Evolutionary conservation across 2,113 vertebrate genomes (phyloP).

Genomic region (Syrrhaptes paradoxus): DNA sequence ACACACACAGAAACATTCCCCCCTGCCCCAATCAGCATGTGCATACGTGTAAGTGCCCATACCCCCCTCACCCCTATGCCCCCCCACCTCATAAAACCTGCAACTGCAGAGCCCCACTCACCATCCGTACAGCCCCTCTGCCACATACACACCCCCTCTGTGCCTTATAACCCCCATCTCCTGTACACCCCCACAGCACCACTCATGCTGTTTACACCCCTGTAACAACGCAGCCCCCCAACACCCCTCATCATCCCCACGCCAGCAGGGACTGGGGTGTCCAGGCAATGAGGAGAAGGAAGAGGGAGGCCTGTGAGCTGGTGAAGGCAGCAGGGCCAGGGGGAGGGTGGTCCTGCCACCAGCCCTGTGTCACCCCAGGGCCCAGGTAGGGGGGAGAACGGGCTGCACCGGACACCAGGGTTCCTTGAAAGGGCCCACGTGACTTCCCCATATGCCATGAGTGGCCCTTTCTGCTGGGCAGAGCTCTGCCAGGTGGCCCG

Average conservation of each 20-base stretch:
- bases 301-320: not conserved
- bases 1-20: no score
- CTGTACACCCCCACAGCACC: not conserved
- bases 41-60: rapidly evolving
- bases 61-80: not conserved
- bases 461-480: not conserved
- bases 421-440: not conserved
- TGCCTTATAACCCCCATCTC: not conserved
- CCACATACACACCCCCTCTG: no score
- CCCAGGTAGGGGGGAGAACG: not conserved
- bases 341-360: no score
- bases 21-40: not conserved
- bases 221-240: no score
- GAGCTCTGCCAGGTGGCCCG: not conserved
- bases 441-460: not conserved
- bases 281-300: not conserved
- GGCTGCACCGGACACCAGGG: not conserved
- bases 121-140: not conserved
- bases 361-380: not conserved
- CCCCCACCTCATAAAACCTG: not conserved
- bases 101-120: not conserved
- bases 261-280: rapidly evolving
- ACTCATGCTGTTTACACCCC: no score
- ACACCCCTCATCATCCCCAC: not conserved
- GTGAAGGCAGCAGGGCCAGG: no score